Percentiles rank a stretch among this genome's conserved stretches.
Conservation (phyloP, 2,113 vertebrate species). For the Tachysurus fulvidraco region DNA sequence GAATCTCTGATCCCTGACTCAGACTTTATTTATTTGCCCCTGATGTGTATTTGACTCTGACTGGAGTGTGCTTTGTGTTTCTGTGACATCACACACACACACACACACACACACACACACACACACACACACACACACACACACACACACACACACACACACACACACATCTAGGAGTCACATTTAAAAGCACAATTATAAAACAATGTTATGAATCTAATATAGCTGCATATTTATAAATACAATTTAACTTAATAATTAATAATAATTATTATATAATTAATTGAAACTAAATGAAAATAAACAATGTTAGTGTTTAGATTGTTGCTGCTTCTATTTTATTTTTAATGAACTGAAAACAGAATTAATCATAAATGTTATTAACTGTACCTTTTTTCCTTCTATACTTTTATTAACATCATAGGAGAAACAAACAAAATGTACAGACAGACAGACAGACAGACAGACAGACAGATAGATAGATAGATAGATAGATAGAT, state of each 20-base stretch:
- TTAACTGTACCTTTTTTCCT: not conserved
- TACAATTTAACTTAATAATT: not conserved
- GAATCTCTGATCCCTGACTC: conserved; percentile 37
- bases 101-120: conserved; percentile 6
- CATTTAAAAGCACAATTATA: not conserved
- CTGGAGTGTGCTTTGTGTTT: not conserved
- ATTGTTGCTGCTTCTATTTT: not conserved
- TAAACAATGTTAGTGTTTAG: not conserved
- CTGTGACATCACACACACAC: conserved; percentile 2
- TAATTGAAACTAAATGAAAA: too few species aligned
- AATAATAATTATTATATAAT: not conserved
- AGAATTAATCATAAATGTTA: not conserved
- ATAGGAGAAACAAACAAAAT: conserved; percentile 30
- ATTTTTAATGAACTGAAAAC: not conserved
- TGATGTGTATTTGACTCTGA: conserved; percentile 31
- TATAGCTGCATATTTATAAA: not conserved
- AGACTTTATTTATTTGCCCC: conserved; percentile 36
- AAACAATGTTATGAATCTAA: not conserved
- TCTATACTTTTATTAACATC: not conserved
- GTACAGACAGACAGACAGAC: too few species aligned
- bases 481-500: not conserved
- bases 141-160: not conserved
- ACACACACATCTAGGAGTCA: not conserved
- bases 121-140: not conserved
- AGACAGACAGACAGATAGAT: not conserved